Conservation (phyloP, 2,113 vertebrate species). For the Mandrillus leucophaeus region DNA sequence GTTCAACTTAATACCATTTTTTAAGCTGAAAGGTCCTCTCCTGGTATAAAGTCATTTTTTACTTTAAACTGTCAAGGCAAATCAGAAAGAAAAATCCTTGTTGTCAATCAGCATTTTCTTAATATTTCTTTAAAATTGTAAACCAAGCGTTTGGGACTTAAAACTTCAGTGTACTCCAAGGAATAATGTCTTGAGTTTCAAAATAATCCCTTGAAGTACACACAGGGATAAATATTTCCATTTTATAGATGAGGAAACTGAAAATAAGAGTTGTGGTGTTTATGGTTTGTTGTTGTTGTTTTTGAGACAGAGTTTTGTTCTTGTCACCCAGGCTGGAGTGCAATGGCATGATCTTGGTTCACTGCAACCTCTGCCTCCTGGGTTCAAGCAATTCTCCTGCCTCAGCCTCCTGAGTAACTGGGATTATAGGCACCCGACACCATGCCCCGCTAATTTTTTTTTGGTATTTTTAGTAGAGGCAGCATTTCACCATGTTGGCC, state of each 20-base stretch:
- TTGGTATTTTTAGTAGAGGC: too few species aligned
- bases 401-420: too few species aligned
- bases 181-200: neutral
- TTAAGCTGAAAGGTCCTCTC: neutral
- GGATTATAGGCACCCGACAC: too few species aligned
- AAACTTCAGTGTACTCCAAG: neutral
- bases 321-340: too few species aligned
- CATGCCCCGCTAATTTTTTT: too few species aligned
- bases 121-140: neutral
- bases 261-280: neutral
- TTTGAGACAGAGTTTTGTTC: too few species aligned
- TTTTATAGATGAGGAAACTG: neutral
- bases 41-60: constrained; percentile 4
- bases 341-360: too few species aligned
- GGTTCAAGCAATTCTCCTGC: too few species aligned
- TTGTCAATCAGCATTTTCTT: neutral
- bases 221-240: neutral
- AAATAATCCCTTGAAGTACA: neutral
- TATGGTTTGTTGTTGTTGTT: too few species aligned
- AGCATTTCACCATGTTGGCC: too few species aligned
- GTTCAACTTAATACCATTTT: neutral
- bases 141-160: neutral
- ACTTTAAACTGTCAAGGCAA: neutral
- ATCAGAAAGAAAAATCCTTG: constrained; percentile 3
- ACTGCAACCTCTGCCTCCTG: too few species aligned